Evolutionary conservation across 2,888 invertebrate genomes (phyloP).

Genomic region (Cryptus armator): DNA sequence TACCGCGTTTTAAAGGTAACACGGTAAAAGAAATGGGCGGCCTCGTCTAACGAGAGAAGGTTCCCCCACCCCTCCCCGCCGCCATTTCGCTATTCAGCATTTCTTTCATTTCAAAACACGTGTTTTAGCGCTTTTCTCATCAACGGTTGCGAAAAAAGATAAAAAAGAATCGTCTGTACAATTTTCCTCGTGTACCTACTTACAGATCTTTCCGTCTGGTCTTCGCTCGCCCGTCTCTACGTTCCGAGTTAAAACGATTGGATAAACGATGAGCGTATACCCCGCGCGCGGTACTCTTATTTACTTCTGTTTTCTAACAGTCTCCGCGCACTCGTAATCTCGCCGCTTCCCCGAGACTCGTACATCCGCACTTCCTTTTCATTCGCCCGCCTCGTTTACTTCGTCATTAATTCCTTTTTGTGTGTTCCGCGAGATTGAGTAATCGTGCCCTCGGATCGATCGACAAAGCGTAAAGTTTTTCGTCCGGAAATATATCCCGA

Average conservation of each 20-base stretch:
- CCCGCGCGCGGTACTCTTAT: too few species aligned
- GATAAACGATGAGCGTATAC: too few species aligned
- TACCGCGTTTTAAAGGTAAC: neutral
- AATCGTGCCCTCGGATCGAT: neutral
- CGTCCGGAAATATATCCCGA: neutral
- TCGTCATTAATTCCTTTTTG: too few species aligned
- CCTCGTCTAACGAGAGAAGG: neutral
- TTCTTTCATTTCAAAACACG: slow-evolving; percentile 7
- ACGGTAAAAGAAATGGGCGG: neutral
- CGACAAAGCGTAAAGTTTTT: neutral
- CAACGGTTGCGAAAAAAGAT: neutral
- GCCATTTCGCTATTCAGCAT: neutral
- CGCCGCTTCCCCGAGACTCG: too few species aligned
- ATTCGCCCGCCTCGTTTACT: too few species aligned
- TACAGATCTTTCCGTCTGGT: too few species aligned
- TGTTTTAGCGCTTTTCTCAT: neutral
- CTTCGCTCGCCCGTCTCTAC: too few species aligned
- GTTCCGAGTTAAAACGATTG: too few species aligned
- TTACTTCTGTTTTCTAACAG: too few species aligned
- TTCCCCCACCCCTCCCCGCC: neutral
- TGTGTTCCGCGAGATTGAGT: neutral
- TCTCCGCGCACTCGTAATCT: too few species aligned
- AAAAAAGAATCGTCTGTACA: neutral
- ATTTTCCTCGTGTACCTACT: neutral
- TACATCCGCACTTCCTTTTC: too few species aligned